phyloP scores from a whole-genome alignment of 2,888 invertebrate genomes.

The Geotrupes spiniger region DNA sequence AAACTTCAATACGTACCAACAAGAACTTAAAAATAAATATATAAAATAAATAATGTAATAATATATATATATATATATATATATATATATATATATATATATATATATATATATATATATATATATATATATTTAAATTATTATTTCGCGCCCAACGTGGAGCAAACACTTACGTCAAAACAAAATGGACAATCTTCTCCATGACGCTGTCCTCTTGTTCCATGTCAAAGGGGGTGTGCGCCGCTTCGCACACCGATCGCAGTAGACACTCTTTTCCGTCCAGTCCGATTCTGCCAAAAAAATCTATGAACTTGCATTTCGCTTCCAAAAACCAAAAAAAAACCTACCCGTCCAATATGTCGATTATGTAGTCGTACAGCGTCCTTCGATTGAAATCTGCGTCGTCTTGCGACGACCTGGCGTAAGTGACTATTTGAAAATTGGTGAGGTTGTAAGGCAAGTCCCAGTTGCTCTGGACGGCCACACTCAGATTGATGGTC shows the following conservation, averaged over 20 bases:
- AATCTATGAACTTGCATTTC: no score
- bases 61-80: no score
- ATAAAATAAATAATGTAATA: no score
- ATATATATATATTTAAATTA: no score
- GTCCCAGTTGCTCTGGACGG: conserved; percentile 39
- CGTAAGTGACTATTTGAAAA: conserved; percentile 33
- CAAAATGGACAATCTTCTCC: conserved; percentile 46
- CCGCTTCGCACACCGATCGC: conserved; percentile 41
- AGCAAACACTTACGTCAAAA: conserved; percentile 45
- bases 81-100: no score
- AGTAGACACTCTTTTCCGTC: conserved; percentile 40
- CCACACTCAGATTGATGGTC: conserved; percentile 39
- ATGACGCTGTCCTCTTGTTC: conserved; percentile 45
- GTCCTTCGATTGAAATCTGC: conserved; percentile 38
- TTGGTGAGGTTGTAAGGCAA: conserved; percentile 37
- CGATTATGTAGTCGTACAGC: conserved; percentile 39
- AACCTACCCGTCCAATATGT: conserved; percentile 38
- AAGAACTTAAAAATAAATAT: no score
- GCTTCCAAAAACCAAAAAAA: neutral
- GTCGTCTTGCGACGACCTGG: conserved; percentile 30
- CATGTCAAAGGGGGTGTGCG: conserved; percentile 41
- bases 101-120: no score
- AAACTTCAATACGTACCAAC: no score
- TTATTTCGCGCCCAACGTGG: neutral
- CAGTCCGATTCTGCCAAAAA: conserved; percentile 39